Evolutionary conservation across 2,888 invertebrate genomes (phyloP).

Genomic region (Exocentrus adspersus): DNA sequence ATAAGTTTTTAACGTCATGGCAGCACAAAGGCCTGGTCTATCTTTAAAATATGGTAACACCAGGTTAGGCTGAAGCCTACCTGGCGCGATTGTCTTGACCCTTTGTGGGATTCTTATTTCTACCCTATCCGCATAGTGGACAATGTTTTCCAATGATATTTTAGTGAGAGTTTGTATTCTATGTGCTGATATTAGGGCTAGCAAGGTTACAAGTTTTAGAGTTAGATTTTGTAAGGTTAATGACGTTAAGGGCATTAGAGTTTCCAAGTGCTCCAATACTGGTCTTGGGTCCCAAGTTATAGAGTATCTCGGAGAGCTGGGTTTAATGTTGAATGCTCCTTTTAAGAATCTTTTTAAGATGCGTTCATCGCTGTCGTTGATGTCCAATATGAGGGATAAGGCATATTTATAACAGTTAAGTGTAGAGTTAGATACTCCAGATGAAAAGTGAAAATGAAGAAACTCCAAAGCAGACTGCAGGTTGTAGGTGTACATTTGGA

Average conservation of each 20-base stretch:
- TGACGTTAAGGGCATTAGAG: not conserved
- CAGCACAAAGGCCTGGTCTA: not conserved
- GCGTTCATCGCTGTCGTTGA: not conserved
- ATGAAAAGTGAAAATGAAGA: not conserved
- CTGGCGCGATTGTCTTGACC: slow-evolving; percentile 2
- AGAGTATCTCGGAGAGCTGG: slow-evolving; percentile 19
- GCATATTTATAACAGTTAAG: slow-evolving; percentile 17
- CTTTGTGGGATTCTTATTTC: slow-evolving; percentile 7
- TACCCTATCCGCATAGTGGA: not conserved
- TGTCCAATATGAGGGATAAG: not conserved
- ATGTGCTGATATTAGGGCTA: not conserved
- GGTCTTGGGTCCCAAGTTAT: slow-evolving; percentile 23
- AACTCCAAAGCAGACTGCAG: not conserved
- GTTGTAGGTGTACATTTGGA: not conserved
- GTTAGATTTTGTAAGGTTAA: slow-evolving; percentile 9
- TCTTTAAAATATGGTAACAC: slow-evolving; percentile 1
- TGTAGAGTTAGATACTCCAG: not conserved
- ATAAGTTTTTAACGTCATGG: too few relatives aligned
- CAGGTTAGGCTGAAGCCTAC: not conserved
- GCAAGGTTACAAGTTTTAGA: slow-evolving; percentile 3
- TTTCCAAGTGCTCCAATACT: slow-evolving; percentile 4
- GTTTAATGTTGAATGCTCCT: slow-evolving; percentile 20
- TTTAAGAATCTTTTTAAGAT: slow-evolving; percentile 19
- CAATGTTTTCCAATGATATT: not conserved
- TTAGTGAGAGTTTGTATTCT: slow-evolving; percentile 6